Evolutionary conservation across 2,113 vertebrate species (phyloP).

Genomic region (Stictonetta naevosa): DNA sequence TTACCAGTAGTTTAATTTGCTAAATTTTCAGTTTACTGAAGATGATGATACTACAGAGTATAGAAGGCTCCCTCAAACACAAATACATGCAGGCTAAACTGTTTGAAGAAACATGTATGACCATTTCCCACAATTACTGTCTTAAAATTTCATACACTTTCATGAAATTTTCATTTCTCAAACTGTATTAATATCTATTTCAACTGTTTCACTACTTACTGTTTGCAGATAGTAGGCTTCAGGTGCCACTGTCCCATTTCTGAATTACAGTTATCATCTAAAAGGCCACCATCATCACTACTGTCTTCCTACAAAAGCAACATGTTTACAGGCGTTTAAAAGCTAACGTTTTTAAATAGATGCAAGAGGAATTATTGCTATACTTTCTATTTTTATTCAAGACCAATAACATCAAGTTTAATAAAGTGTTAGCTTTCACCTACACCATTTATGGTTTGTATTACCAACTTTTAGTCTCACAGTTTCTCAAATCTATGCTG

Average conservation of each 20-base stretch:
- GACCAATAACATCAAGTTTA: neutral
- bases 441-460: neutral
- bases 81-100: neutral
- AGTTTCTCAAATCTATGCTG: neutral
- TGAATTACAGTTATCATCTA: constrained; percentile 82
- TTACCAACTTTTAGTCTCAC: neutral
- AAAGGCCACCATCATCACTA: constrained; percentile 90
- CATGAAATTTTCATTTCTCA: neutral
- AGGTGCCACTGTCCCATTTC: constrained; percentile 83
- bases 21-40: neutral
- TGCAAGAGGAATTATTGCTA: neutral
- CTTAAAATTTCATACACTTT: neutral
- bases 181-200: neutral
- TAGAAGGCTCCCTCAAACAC: neutral
- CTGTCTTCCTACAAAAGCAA: constrained; percentile 87
- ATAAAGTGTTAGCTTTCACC: neutral
- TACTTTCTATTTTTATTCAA: neutral
- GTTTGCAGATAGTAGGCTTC: constrained; percentile 87
- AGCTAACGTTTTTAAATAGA: neutral
- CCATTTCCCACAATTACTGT: neutral
- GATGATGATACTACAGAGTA: neutral
- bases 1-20: neutral
- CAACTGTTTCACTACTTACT: constrained; percentile 81
- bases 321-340: neutral
- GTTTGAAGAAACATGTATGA: neutral